phyloP scores from a whole-genome alignment of 23 tunicate species.

The Ciona savignyi region DNA sequence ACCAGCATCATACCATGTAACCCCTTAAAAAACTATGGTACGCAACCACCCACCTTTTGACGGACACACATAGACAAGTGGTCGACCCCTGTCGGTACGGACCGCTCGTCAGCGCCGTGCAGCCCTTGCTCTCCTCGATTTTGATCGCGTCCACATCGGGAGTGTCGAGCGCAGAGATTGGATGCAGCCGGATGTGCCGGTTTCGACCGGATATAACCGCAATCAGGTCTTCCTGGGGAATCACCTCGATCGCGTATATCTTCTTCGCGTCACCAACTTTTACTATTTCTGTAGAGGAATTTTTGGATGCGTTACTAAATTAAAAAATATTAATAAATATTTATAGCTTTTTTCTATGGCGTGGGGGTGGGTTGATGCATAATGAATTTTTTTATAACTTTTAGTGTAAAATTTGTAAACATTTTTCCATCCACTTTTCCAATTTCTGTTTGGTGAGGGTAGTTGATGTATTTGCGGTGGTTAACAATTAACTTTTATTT shows the following conservation, averaged over 20 bases:
- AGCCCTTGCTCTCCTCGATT: constrained; percentile 78
- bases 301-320: too few relatives aligned
- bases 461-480: too few relatives aligned
- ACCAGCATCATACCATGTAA: too few relatives aligned
- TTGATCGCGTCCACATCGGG: constrained; percentile 60
- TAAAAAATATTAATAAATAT: too few relatives aligned
- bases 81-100: constrained; percentile 79
- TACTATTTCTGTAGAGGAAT: constrained; percentile 57
- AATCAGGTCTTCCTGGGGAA: constrained; percentile 48
- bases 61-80: constrained; percentile 90
- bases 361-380: too few relatives aligned
- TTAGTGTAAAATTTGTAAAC: neutral
- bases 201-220: constrained; percentile 82
- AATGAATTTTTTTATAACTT: too few relatives aligned
- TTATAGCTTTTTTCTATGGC: too few relatives aligned
- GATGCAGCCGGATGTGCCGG: constrained; percentile 65
- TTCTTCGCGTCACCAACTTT: constrained; percentile 71
- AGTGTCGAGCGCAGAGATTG: constrained; percentile 42
- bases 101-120: constrained; percentile 60
- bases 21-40: too few relatives aligned
- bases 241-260: constrained; percentile 61
- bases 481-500: too few relatives aligned
- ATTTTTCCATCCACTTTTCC: neutral
- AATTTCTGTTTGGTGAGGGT: too few relatives aligned
- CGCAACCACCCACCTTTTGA: constrained; percentile 80